phyloP scores from a whole-genome alignment of 2,113 vertebrate genomes.

The Cariama cristata region DNA sequence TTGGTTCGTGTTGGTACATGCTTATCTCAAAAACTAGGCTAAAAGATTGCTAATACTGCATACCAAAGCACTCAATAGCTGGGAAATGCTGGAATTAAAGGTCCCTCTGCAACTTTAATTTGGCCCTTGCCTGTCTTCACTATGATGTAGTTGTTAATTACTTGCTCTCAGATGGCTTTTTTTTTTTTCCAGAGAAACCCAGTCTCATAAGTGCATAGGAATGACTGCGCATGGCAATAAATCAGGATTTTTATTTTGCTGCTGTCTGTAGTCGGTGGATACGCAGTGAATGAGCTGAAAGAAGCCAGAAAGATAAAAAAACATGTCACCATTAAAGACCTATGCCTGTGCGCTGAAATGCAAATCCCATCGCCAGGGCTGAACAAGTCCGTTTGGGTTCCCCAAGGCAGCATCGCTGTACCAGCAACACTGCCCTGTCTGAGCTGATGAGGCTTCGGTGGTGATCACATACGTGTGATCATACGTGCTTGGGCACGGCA shows the following conservation, averaged over 20 bases:
- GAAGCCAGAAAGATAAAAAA: not conserved
- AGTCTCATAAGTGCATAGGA: not conserved
- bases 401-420: not conserved
- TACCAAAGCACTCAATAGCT: not conserved
- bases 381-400: not conserved
- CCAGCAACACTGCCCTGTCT: accelerated
- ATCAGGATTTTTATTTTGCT: not conserved
- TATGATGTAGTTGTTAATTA: constrained; percentile 25
- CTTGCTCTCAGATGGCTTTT: not conserved
- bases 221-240: not conserved
- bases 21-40: not conserved
- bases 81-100: not conserved
- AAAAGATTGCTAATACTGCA: not conserved
- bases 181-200: not conserved
- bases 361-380: not conserved
- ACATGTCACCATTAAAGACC: not conserved
- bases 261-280: not conserved
- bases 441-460: not conserved
- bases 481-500: not conserved
- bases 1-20: accelerated
- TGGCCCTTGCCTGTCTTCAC: not conserved
- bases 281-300: not conserved
- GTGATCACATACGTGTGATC: accelerated
- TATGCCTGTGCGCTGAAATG: not conserved
- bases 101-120: constrained; percentile 11